These are phyloP conservation scores for Machimus rusticus DNA, from an alignment of 2,888 invertebrate species.

Conservation along the genomic window DNA sequence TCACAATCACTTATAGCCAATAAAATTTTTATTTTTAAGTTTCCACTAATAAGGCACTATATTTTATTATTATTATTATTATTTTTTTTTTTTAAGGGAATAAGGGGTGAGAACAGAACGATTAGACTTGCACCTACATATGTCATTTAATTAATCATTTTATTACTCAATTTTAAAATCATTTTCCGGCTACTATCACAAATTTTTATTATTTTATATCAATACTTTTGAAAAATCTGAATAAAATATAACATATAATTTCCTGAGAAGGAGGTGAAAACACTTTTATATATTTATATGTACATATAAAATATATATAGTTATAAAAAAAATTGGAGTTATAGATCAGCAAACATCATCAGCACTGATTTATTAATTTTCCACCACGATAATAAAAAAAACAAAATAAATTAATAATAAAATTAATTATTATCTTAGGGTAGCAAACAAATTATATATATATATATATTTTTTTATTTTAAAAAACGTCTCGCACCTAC, in stretches of 20 bases:
- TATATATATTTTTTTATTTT: too few relatives aligned
- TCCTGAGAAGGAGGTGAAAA: not conserved
- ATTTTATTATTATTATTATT: not conserved
- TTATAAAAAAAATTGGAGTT: not conserved
- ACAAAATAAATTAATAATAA: not conserved
- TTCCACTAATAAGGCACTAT: slow-evolving; percentile 12
- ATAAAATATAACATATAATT: not conserved
- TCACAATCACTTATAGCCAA: too few relatives aligned
- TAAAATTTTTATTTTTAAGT: too few relatives aligned
- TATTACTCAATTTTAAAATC: not conserved
- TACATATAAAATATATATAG: too few relatives aligned
- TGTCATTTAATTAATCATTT: not conserved
- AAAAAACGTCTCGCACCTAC: slow-evolving; percentile 7
- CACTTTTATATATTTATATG: not conserved
- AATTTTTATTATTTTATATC: not conserved
- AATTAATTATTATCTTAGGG: too few relatives aligned
- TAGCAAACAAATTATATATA: too few relatives aligned
- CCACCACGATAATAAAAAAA: not conserved
- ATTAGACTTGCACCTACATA: not conserved
- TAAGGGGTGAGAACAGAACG: not conserved
- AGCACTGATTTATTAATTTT: too few relatives aligned
- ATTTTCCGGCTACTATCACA: not conserved
- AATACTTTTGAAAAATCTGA: not conserved
- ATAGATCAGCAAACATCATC: not conserved
- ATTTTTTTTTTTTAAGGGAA: not conserved